These are phyloP conservation scores for Meloe dianella DNA, from an alignment of 2,888 invertebrate species.

Conservation along the genomic window DNA sequence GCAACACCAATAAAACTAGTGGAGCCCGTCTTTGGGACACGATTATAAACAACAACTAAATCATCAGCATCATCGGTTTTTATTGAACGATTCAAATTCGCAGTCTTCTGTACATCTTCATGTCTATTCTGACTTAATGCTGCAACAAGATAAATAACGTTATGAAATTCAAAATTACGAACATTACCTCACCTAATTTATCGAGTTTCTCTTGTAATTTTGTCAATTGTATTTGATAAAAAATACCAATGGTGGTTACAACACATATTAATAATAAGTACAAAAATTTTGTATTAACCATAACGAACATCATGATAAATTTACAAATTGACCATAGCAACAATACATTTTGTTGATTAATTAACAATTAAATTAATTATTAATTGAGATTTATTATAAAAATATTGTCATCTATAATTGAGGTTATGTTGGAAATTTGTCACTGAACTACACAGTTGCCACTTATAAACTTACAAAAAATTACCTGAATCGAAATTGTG, in stretches of 20 bases:
- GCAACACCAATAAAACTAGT: constrained; percentile 94
- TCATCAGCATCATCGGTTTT: constrained; percentile 63
- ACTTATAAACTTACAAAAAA: background rate
- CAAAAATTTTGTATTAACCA: constrained; percentile 26
- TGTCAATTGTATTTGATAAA: constrained; percentile 48
- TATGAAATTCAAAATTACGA: too few relatives aligned
- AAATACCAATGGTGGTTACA: constrained; percentile 40
- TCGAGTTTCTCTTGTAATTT: constrained; percentile 44
- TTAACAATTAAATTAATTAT: background rate
- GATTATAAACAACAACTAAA: constrained; percentile 88
- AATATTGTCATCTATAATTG: background rate
- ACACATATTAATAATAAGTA: constrained; percentile 40
- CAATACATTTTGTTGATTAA: constrained; percentile 2
- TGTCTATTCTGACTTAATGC: constrained; percentile 33
- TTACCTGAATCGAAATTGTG: background rate
- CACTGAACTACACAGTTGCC: background rate
- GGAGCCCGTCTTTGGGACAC: constrained; percentile 97
- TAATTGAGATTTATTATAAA: background rate
- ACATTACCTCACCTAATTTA: constrained; percentile 38
- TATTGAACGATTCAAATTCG: constrained; percentile 12
- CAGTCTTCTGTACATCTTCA: constrained; percentile 13
- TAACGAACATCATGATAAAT: constrained; percentile 15
- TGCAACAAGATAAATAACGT: constrained; percentile 24
- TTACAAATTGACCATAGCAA: background rate
- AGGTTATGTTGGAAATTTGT: background rate